Percentiles rank a stretch among this genome's conserved stretches.
Conservation (phyloP, 2,797 vertebrate genomes). For the Eulemur coronatus region DNA sequence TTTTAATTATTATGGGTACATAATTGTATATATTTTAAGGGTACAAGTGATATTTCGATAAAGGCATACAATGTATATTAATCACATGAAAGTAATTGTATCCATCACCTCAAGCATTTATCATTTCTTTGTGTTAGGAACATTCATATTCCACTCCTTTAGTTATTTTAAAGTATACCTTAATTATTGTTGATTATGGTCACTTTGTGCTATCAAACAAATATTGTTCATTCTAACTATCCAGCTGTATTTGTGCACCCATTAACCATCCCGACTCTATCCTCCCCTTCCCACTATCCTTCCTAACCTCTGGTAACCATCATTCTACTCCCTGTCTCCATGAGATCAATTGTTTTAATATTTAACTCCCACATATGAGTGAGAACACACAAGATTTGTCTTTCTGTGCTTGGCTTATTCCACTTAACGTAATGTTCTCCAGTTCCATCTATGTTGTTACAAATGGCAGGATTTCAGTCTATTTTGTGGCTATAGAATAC, state of each 20-base stretch:
- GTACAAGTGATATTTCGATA: background rate
- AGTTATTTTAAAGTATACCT: background rate
- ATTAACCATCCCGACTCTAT: background rate
- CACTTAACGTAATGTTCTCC: background rate
- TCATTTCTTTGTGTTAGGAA: background rate
- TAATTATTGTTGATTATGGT: background rate
- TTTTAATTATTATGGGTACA: background rate
- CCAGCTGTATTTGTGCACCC: background rate
- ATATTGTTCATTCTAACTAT: background rate
- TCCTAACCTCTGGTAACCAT: background rate
- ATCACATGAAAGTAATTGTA: background rate
- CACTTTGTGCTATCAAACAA: background rate
- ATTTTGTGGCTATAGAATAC: background rate
- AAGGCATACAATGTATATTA: background rate
- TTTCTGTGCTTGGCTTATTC: no score
- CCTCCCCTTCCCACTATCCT: background rate
- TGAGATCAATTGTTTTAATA: background rate
- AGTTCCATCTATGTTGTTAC: background rate
- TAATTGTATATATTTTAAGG: background rate
- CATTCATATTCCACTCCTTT: no score
- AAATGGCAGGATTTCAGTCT: background rate
- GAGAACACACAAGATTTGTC: background rate
- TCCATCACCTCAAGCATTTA: background rate
- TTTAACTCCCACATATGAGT: background rate
- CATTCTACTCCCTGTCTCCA: background rate